phyloP scores from a whole-genome alignment of 1,140 invertebrate species.

The Aphis gossypii region DNA sequence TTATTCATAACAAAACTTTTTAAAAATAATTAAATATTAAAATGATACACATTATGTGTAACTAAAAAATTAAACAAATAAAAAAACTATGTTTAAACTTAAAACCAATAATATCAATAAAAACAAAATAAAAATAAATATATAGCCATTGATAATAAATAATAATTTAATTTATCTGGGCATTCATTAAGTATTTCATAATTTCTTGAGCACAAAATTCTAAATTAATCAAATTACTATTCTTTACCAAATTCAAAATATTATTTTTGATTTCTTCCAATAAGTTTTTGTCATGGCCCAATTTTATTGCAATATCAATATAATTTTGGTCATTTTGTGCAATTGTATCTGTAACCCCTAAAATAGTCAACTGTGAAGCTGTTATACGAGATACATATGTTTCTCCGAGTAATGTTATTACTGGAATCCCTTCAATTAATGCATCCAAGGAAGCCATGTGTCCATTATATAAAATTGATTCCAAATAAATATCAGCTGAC shows the following conservation, averaged over 20 bases:
- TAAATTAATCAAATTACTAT: slow-evolving; percentile 91
- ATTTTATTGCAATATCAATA: slow-evolving; percentile 88
- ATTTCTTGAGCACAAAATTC: slow-evolving; percentile 81
- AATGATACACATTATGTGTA: neutral
- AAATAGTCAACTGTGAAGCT: slow-evolving; percentile 91
- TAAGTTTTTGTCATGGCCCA: slow-evolving; percentile 88
- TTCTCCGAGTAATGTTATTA: slow-evolving; percentile 91
- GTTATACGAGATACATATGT: slow-evolving; percentile 97
- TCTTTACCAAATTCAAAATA: slow-evolving; percentile 87
- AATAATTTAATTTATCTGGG: no score
- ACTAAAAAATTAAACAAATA: neutral
- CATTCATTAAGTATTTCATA: slow-evolving; percentile 74
- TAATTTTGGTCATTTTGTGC: slow-evolving; percentile 88
- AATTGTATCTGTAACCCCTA: slow-evolving; percentile 93
- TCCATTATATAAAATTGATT: slow-evolving; percentile 98
- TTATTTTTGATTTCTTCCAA: slow-evolving; percentile 92
- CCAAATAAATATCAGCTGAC: slow-evolving; percentile 96
- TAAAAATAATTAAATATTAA: neutral
- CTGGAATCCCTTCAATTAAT: slow-evolving; percentile 97
- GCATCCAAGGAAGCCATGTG: slow-evolving; percentile 99
- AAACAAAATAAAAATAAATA: neutral
- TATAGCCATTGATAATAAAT: no score
- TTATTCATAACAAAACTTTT: no score
- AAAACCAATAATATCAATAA: no score
- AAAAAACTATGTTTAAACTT: no score